Evolutionary conservation across 2,888 invertebrate genomes (phyloP), one percentile per base, ranked within the genome.

Genomic region (Scrobipalpa atriplicella): DNA sequence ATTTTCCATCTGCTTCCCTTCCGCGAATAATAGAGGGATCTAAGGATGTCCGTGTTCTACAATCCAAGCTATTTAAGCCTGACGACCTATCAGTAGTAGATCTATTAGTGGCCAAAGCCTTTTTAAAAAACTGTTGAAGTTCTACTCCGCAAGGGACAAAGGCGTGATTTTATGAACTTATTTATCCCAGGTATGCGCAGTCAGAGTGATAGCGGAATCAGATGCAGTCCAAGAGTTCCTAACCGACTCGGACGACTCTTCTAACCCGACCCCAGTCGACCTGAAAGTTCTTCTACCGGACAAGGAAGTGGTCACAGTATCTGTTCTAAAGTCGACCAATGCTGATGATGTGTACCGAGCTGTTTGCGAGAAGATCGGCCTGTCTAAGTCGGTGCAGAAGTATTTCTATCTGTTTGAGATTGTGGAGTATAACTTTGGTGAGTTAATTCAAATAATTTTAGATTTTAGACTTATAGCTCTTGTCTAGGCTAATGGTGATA

Each of bases 161-260:
- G 8, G 3, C 38, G 6, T 38, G 3, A 6, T 16, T 18, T 52
- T 52, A 16, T 18, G 13, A 10, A n/a, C n/a, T n/a, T n/a, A n/a
- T n/a, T n/a, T n/a, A n/a, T 36, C 63, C 11, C 75, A 93, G 89
- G 97, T 99, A 0, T 99, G 99, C 92, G 98, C 99, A 8, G 98
- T 99, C 16, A 94, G 99, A 51, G 99, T 99, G 39, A 99, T 99
- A 80, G 99, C 99, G 0, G 99, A 99, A 84, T 97, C 97, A 78
- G 99, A 99, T 82, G 95, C 98, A 1, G 98, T 99, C 87, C 99
- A 99, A 89, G 99, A 99, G 86, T 99, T 99, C 92, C 95, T 99
- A 16, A 98, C 98, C 6, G 98, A 98, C 79, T 95, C 96, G 1
- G 98, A 98, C 73, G 97, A 97, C 81, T 96, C 97, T 69, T 94